Base-by-base conservation (phyloP, 1,140 invertebrate species). In the Macrocentrus cingulum region DNA sequence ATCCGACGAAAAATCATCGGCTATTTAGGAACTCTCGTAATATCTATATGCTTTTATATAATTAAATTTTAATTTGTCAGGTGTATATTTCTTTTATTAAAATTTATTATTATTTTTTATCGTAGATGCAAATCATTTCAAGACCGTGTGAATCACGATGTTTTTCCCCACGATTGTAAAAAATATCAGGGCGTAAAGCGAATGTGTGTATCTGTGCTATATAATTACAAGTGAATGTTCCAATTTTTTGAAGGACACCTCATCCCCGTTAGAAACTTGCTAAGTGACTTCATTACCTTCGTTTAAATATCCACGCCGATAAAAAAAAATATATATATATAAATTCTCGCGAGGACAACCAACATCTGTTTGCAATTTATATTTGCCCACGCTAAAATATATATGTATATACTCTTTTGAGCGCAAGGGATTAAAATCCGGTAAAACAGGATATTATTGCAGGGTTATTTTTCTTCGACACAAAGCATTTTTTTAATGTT, bases 151-250 rank as follows among this genome's bases (percentile, higher is more conserved):
- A 29, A 29, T 29, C 25, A 29, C 25, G 25, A 29, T 29, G 9
- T 29, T 29, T 29, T 29, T 29, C 25, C 25, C 25, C 25, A 29
- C 36, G 13, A 5, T 4, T 39, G 15, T 15, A n/a, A n/a, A 16
- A 20, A 19, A 51, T 20, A 37, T 45, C 59, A 64, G 62, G 44
- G 56, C 52, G 57, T 61, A 55, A 67, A 62, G 64, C 63, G 62
- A 63, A 64, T 62, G 59, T 48, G 22, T 15, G 34, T 54, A 61
- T n/a, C n/a, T 56, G 54, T 59, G 52, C 49, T 49, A 61, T 66
- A 61, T 69, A 66, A 71, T 73, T 69, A 65, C 42, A 42, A 63
- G 65, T 68, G 68, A 71, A 68, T 67, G 65, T 70, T 72, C 61
- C 63, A 69, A 66, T 71, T 71, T 52, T 25, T 29, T 59, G 69